phyloP scores from a whole-genome alignment of 2,113 vertebrate species.

The Carassius gibelio region DNA sequence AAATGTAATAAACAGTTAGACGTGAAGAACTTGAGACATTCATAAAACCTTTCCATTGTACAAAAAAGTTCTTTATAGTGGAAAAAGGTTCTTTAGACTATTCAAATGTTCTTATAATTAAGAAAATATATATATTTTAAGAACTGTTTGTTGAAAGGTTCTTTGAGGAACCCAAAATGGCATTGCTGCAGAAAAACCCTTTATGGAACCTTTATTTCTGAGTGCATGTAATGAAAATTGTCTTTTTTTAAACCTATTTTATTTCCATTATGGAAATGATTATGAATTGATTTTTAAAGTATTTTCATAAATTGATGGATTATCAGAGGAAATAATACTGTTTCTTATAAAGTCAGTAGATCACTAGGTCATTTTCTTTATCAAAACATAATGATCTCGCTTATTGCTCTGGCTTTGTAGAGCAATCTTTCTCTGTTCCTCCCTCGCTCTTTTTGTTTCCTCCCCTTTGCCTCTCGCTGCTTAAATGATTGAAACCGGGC shows the following conservation, averaged over 20 bases:
- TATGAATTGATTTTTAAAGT: not conserved
- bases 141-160: no score
- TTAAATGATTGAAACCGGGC: slow-evolving; percentile 51
- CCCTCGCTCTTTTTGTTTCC: not conserved
- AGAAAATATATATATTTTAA: no score
- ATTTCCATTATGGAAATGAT: not conserved
- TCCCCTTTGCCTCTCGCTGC: slow-evolving; percentile 9
- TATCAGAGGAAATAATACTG: not conserved
- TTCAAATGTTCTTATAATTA: no score
- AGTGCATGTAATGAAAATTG: not conserved
- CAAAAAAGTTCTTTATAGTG: no score
- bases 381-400: not conserved
- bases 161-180: no score
- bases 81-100: no score
- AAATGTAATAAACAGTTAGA: no score
- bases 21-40: no score
- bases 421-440: slow-evolving; percentile 21
- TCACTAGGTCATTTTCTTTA: slow-evolving; percentile 1
- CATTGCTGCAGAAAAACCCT: no score
- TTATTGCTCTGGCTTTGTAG: not conserved
- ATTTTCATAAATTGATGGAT: not conserved
- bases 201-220: not conserved
- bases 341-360: slow-evolving; percentile 18
- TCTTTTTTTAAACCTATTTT: not conserved
- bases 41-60: no score